These are phyloP conservation scores for Muschampia staudingeri DNA, from an alignment of 2,888 invertebrate genomes.

Conservation along the genomic window DNA sequence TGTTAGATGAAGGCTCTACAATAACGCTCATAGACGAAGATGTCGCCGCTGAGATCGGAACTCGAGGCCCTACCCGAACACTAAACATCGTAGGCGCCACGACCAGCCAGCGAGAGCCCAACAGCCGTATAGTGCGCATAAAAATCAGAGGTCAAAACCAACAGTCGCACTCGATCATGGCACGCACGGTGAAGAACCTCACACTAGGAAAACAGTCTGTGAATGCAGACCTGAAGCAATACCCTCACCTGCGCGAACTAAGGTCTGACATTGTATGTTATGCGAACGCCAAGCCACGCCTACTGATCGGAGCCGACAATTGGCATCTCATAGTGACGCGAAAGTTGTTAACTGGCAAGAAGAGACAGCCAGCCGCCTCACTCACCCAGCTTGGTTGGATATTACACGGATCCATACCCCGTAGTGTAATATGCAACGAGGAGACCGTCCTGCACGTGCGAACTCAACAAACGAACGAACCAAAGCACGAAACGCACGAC, in stretches of 20 bases:
- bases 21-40: neutral
- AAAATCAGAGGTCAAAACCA: neutral
- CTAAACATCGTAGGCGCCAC: neutral
- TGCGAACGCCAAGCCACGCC: neutral
- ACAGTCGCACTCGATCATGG: neutral
- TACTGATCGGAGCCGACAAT: neutral
- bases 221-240: neutral
- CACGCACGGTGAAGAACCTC: neutral
- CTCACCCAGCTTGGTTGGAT: neutral
- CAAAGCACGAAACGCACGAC: neutral
- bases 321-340: neutral
- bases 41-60: neutral
- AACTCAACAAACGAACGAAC: too few relatives aligned
- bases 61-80: neutral
- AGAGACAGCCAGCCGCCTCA: neutral
- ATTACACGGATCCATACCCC: constrained; percentile 14
- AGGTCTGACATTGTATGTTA: neutral
- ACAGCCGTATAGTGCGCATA: neutral
- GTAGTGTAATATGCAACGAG: neutral
- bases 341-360: neutral
- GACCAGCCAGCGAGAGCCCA: neutral
- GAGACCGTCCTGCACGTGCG: neutral
- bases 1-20: neutral
- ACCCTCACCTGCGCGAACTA: neutral
- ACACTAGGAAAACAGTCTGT: neutral